Conservation (phyloP, 35 echinoderm and acorn worm genomes). For the Holothuria glaberrima region DNA sequence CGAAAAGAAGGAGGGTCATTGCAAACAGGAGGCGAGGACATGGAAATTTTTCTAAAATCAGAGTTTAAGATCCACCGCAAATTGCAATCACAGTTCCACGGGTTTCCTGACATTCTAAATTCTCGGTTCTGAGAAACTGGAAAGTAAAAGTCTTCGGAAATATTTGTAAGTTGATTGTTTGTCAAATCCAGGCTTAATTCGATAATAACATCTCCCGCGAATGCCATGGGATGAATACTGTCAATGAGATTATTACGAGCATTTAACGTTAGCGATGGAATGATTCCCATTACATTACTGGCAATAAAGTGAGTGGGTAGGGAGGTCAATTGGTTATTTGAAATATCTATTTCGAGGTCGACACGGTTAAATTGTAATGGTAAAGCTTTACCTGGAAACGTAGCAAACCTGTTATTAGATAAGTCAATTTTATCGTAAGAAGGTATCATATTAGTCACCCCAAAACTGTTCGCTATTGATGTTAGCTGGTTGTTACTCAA, state of each 20-base stretch:
- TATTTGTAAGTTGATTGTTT: conserved; percentile 21
- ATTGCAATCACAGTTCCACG: conserved; percentile 52
- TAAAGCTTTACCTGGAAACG: conserved; percentile 14
- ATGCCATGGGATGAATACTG: neutral
- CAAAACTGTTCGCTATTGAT: conserved; percentile 15
- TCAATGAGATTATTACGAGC: conserved; percentile 7
- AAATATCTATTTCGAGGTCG: conserved; percentile 21
- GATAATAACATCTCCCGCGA: neutral
- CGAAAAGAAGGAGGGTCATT: neutral
- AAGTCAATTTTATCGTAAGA: conserved; percentile 9
- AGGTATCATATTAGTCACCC: neutral
- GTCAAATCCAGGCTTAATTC: conserved; percentile 12
- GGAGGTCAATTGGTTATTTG: conserved; percentile 32
- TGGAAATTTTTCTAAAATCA: neutral
- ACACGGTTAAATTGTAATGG: neutral
- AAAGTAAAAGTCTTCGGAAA: conserved; percentile 10
- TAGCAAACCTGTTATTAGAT: conserved; percentile 1
- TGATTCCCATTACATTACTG: neutral
- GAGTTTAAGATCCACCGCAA: conserved; percentile 25
- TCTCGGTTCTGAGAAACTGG: conserved; percentile 15
- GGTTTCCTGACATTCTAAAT: conserved; percentile 38
- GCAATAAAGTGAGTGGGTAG: neutral
- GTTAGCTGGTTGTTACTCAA: conserved; percentile 19
- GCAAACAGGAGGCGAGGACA: neutral
- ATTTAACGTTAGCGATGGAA: conserved; percentile 18